Base-by-base conservation (phyloP, 2,113 vertebrate genomes). In the Lates calcarifer region DNA sequence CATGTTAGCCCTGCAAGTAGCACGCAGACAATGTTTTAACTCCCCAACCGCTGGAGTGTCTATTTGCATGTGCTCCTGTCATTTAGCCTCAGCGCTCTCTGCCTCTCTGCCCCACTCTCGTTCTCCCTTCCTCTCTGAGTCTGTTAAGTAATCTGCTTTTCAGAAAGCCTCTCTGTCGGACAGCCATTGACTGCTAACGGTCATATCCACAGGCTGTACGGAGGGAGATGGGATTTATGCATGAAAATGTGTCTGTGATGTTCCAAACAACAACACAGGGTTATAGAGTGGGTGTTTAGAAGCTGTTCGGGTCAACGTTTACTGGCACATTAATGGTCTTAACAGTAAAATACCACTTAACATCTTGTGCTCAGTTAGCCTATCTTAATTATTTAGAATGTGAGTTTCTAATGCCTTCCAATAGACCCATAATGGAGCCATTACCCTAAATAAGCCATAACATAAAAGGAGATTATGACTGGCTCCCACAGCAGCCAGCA, bases 331-430 rank as follows among this genome's bases (percentile, higher is more conserved):
- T 89, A 87, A 88, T 77, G 68, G 71, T 66, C 60, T 78, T 76
- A 79, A 74, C n/a, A 58, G 57, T 86, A 70, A 84, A 89, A 90
- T 51, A 79, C 35, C 82, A 81, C 87, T 92, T 86, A 90, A 80
- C 80, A 83, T 87, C 47, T 31, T 71, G 8, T 70, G 49, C 74
- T 49, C 73, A 81, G 69, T 89, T 88, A 81, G 77, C 74, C 51
- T 15, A 1, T 71, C 47, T 91, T 82, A 82, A 90, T 93, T 87
- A 93, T 93, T 91, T 83, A 93, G 43, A 83, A 82, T 68, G 51
- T 31, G 35, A 84, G 35, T n/a, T 76, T 37, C 58, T 81, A 57
- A 87, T 80, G 87, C 55, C 60, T 47, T 70, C 56, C 69, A 74
- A 5, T 22, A 22, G 43, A 57, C 63, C 75, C 20, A 8, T 74